Base-by-base conservation (phyloP, 2,113 vertebrate species). In the Solenodon paradoxus region DNA sequence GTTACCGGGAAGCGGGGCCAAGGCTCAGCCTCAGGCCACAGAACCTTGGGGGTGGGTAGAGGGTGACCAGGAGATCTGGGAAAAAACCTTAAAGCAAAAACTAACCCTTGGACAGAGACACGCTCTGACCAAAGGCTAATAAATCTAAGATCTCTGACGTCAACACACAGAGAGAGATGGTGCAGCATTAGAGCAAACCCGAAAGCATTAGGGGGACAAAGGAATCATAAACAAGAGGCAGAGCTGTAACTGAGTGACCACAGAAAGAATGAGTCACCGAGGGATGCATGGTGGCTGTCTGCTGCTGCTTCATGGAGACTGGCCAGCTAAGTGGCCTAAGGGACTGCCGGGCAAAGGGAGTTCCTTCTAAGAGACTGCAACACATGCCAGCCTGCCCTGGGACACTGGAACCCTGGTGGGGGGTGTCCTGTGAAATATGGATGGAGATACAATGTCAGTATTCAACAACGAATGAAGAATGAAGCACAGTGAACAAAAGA, bases 211-310 rank as follows among this genome's bases (percentile, higher is more conserved):
- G 24, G 64, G 69, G 90, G 61, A 89, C 88, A 64, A 51, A 77
- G 59, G 35, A 40, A 55, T 32, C 51, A 22, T 9, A 32, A 63
- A 88, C n/a, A 32, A 45, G 71, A 75, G 91, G 78, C 79, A 40
- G 51, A 35, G 40, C 49, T 24, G 45, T 40, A 28, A 30, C 24
- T 7, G 64, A 40, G 3, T 6, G 32, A 26, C 28, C 6, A 13
- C 90, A 85, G 64, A 42, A 3, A 51, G 80, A 49, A 51, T 88
- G 95, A 95, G 93, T 88, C 96, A 93, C 15, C 66, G 9, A 32
- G 71, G 30, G 9, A 47, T 69, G 2, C 6, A 16, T 0, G 53
- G 53, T 0, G 26, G 61, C 2, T 0, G 30, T 28, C 20, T 20
- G 24, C 86, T 64, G 53, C 6, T 12, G 72, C 35, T 51, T 61